Conservation (phyloP, 2,797 vertebrate species). For the Netta rufina region DNA sequence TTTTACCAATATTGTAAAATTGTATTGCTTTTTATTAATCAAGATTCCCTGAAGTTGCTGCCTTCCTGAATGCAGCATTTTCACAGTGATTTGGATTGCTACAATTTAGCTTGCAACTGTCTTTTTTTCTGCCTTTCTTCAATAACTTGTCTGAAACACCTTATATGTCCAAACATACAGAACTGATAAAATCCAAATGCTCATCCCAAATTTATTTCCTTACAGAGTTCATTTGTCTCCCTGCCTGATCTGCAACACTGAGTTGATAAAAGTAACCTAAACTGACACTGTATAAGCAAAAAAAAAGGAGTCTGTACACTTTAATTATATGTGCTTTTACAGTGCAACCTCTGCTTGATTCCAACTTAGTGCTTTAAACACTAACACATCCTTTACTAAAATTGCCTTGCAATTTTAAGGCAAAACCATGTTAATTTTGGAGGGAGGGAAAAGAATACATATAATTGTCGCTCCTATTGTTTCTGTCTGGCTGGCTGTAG, state of each 20-base stretch:
- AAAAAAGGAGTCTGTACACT: background rate
- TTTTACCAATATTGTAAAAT: background rate
- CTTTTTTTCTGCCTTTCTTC: background rate
- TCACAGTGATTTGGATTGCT: background rate
- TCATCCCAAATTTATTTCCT: background rate
- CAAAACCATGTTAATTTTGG: constrained; percentile 22
- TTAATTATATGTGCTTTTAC: background rate
- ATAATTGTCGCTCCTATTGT: constrained; percentile 50
- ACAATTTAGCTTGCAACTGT: background rate
- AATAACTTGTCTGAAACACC: background rate
- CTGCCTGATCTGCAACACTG: background rate
- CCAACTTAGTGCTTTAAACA: background rate
- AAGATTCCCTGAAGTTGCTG: background rate
- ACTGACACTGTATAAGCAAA: background rate
- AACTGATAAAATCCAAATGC: background rate
- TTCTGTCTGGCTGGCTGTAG: constrained; percentile 54
- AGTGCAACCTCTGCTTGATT: background rate
- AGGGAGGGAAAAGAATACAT: background rate
- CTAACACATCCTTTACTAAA: background rate
- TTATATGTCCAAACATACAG: background rate
- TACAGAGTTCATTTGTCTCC: background rate
- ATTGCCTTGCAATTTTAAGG: constrained; percentile 24
- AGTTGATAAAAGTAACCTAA: constrained; percentile 33
- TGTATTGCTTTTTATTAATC: background rate
- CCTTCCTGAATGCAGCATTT: background rate